Conservation (phyloP, 2,888 invertebrate genomes). For the Coremacera marginata region DNA sequence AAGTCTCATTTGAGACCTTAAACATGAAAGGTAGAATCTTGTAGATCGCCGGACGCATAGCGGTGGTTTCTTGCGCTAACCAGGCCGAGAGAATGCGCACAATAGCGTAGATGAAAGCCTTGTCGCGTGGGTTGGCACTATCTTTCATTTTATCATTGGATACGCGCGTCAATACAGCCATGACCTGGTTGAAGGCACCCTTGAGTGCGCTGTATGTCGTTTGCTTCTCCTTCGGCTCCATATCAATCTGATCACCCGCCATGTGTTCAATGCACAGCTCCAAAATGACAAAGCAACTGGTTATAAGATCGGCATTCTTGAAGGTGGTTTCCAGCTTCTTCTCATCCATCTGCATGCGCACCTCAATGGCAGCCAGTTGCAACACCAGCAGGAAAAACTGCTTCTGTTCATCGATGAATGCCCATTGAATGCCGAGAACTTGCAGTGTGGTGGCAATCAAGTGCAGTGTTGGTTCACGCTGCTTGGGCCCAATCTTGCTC, state of each 20-base stretch:
- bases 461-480: conserved; percentile 89
- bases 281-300: conserved; percentile 84
- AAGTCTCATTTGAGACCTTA: conserved; percentile 84
- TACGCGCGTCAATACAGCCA: conserved; percentile 80
- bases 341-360: conserved; percentile 93
- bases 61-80: conserved; percentile 91
- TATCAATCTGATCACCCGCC: conserved; percentile 83
- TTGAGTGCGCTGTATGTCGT: conserved; percentile 90
- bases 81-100: conserved; percentile 88
- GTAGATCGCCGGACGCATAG: conserved; percentile 87
- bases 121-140: conserved; percentile 77
- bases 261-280: conserved; percentile 85
- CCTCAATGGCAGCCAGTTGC: conserved; percentile 91
- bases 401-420: conserved; percentile 81
- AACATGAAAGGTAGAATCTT: conserved; percentile 85
- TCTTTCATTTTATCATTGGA: conserved; percentile 82
- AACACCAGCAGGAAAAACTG: conserved; percentile 87
- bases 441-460: conserved; percentile 85
- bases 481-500: conserved; percentile 88
- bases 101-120: conserved; percentile 85
- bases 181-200: conserved; percentile 87
- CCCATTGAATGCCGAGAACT: conserved; percentile 87
- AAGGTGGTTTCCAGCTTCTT: conserved; percentile 84
- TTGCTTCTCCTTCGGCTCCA: conserved; percentile 92
- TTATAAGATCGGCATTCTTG: conserved; percentile 82